Evolutionary conservation across 2,797 vertebrate genomes (phyloP).

Genomic region (Sebastes baramenuke): DNA sequence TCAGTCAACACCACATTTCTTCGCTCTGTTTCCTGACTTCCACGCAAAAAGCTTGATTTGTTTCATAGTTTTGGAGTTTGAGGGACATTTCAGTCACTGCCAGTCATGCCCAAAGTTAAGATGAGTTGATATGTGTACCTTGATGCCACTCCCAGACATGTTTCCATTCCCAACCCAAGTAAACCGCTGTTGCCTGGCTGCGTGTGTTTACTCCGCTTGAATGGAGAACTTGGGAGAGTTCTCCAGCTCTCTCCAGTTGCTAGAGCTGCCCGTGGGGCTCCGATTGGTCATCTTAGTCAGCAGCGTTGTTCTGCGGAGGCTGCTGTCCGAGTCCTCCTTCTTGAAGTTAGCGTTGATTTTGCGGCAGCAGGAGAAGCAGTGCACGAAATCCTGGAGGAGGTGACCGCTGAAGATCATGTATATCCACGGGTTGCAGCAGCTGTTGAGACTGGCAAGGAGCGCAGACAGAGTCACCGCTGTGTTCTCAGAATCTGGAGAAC

Average conservation of each 20-base stretch:
- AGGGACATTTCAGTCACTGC: neutral
- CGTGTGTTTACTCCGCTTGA: slow-evolving; percentile 51
- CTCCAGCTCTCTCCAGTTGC: slow-evolving; percentile 84
- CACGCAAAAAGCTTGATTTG: neutral
- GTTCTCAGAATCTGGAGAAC: slow-evolving; percentile 91
- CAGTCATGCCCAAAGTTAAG: neutral
- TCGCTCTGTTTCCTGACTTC: neutral
- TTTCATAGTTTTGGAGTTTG: neutral
- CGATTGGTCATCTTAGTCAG: slow-evolving; percentile 86
- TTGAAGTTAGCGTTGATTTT: slow-evolving; percentile 79
- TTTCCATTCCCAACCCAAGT: neutral
- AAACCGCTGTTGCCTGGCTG: neutral
- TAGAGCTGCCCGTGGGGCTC: slow-evolving; percentile 87
- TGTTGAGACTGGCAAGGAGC: slow-evolving; percentile 94
- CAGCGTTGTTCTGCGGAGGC: slow-evolving; percentile 87
- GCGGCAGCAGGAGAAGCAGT: slow-evolving; percentile 86
- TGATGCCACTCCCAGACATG: slow-evolving; percentile 3
- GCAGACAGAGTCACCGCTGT: slow-evolving; percentile 90
- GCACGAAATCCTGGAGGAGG: slow-evolving; percentile 92
- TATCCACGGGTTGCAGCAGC: slow-evolving; percentile 99
- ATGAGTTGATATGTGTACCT: slow-evolving; percentile 6
- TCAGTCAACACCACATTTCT: neutral
- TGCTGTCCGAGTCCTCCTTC: slow-evolving; percentile 94
- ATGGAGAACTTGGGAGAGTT: slow-evolving; percentile 81
- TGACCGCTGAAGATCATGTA: slow-evolving; percentile 99